phyloP scores from a whole-genome alignment of 2,113 vertebrate species.

The Daboia siamensis region DNA sequence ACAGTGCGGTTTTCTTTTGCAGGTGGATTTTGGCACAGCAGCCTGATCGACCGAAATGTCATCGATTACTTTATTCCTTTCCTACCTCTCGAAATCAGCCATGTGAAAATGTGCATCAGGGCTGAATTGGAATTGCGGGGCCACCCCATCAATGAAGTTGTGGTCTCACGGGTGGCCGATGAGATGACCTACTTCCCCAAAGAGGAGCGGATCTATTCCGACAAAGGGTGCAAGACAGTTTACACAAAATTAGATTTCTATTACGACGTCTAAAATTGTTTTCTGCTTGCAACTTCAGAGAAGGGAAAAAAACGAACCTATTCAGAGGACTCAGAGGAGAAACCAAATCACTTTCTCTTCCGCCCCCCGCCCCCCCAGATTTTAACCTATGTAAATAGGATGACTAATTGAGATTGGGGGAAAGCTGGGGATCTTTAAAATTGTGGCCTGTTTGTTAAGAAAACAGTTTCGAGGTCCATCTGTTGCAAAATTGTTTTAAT shows the following conservation, averaged over 20 bases:
- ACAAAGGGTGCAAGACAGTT: slow-evolving; percentile 94
- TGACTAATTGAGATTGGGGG: not conserved
- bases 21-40: slow-evolving; percentile 95
- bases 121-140: slow-evolving; percentile 76
- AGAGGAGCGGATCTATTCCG: slow-evolving; percentile 83
- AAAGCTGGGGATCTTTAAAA: not conserved
- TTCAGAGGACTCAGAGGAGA: not conserved
- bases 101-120: slow-evolving; percentile 84
- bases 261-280: slow-evolving; percentile 58
- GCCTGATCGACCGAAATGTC: slow-evolving; percentile 88
- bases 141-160: slow-evolving; percentile 45
- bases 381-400: not conserved
- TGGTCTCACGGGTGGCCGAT: slow-evolving; percentile 72
- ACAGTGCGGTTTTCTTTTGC: not conserved
- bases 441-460: slow-evolving; percentile 26
- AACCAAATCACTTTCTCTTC: slow-evolving; percentile 1
- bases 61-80: slow-evolving; percentile 95
- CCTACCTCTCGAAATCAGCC: slow-evolving; percentile 88
- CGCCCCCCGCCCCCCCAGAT: not conserved
- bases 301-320: slow-evolving; percentile 37
- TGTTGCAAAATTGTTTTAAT: slow-evolving; percentile 37
- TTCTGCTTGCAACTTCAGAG: not conserved
- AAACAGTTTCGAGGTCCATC: not conserved
- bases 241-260: slow-evolving; percentile 88
- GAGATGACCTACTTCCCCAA: slow-evolving; percentile 90